These are phyloP conservation scores for Anabas testudineus DNA, from an alignment of 2,797 vertebrate species.

Conservation along the genomic window DNA sequence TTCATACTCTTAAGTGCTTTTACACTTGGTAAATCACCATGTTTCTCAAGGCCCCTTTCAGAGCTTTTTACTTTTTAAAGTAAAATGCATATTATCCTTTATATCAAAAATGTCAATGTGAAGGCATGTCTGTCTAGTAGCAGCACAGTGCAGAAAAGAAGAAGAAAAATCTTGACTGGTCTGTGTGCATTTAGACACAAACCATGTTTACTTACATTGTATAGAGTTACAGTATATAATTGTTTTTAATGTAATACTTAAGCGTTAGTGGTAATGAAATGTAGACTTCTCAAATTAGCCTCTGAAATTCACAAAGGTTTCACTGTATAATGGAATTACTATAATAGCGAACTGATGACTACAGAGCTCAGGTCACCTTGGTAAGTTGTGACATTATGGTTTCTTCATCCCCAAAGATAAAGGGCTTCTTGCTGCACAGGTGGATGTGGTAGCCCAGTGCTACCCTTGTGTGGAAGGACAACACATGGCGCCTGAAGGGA, in stretches of 20 bases:
- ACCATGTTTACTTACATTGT: background rate
- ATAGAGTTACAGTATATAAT: background rate
- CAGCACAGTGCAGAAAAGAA: background rate
- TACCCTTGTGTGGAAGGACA: conserved; percentile 82
- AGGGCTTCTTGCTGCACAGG: conserved; percentile 87
- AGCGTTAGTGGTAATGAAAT: too few relatives aligned
- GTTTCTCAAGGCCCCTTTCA: too few relatives aligned
- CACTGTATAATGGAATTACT: background rate
- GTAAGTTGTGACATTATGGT: conserved; percentile 85
- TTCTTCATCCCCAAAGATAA: conserved; percentile 91
- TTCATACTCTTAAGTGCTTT: too few relatives aligned
- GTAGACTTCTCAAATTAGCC: background rate
- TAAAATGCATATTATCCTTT: background rate
- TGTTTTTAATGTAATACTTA: background rate
- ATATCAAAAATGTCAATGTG: background rate
- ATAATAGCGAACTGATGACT: conserved; percentile 2
- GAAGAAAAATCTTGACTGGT: background rate
- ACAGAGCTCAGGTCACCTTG: conserved; percentile 80
- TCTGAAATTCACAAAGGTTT: background rate
- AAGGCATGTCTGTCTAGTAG: background rate
- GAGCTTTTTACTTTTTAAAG: too few relatives aligned
- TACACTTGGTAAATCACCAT: too few relatives aligned
- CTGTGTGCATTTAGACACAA: background rate
- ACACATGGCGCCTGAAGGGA: conserved; percentile 85
- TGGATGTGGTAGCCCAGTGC: conserved; percentile 86